These are phyloP conservation scores for Rotaria magnacalcarata DNA, from an alignment of 2,888 invertebrate genomes.

Conservation along the genomic window DNA sequence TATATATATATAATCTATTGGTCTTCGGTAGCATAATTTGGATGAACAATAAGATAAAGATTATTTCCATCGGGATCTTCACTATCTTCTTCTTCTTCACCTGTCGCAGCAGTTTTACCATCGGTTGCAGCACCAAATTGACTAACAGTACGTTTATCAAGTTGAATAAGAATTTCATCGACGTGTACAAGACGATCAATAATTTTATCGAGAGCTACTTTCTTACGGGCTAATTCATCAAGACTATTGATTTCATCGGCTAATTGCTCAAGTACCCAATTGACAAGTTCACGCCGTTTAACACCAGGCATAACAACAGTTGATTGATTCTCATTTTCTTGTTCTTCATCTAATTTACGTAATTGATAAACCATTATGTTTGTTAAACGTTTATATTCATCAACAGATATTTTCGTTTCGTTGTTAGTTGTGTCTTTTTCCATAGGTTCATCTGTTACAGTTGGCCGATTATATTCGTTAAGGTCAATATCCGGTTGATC, in stretches of 20 bases:
- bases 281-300: slow-evolving; percentile 74
- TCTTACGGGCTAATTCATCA: slow-evolving; percentile 79
- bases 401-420: slow-evolving; percentile 70
- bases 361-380: slow-evolving; percentile 84
- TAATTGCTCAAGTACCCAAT: slow-evolving; percentile 81
- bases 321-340: slow-evolving; percentile 50
- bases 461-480: slow-evolving; percentile 69
- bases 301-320: slow-evolving; percentile 55
- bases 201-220: slow-evolving; percentile 84
- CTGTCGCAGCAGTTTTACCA: background rate
- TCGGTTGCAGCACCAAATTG: slow-evolving; percentile 38
- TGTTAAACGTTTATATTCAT: slow-evolving; percentile 84
- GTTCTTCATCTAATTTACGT: slow-evolving; percentile 72
- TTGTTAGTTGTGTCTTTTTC: slow-evolving; percentile 44
- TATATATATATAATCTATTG: background rate
- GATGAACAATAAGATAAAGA: slow-evolving; percentile 44
- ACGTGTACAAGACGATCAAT: slow-evolving; percentile 68
- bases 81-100: slow-evolving; percentile 27
- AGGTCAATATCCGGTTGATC: slow-evolving; percentile 94
- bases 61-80: slow-evolving; percentile 33
- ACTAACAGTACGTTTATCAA: slow-evolving; percentile 40
- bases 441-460: background rate
- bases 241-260: slow-evolving; percentile 82
- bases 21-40: slow-evolving; percentile 43
- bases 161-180: slow-evolving; percentile 45